Evolutionary conservation across 2,888 invertebrate species (phyloP), one percentile per base, ranked within the genome.

Genomic region (Orthosia incerta): DNA sequence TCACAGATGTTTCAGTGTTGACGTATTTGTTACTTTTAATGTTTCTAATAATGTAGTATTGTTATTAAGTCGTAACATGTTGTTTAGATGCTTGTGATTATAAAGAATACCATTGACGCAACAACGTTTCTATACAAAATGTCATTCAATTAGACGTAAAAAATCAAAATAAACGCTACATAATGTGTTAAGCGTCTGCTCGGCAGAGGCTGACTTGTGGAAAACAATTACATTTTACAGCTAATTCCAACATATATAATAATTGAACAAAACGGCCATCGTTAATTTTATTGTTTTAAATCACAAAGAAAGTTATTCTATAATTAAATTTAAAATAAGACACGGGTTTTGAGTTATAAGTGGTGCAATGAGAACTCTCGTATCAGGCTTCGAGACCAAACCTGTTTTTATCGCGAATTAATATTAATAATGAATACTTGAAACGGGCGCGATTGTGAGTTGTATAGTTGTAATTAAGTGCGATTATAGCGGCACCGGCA

Each of bases 361-460:
- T 82, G 80, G 78, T 66, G 84, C 82, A 84, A 76, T 80, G 87
- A 86, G 89, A 84, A 78, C 80, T 83, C 84, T 84, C 80, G 86
- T 86, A 86, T 86, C 86, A 81, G 81, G 87, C 87, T 88, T 88
- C 88, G 88, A 88, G 89, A 89, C 86, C 86, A 88, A 94, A 95
- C 95, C 93, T 89, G 94, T 95, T 94, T 92, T 91, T 93, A 92
- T 93, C 91, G 93, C 91, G 91, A 94, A 94, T 95, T 94, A 94
- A 94, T 95, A 94, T 94, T 93, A 94, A 94, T 94, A 94, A 94
- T 93, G 94, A 94, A 93, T 93, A 93, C 92, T 94, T 92, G 93
- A 94, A 94, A 93, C 93, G 90, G 92, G 92, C 93, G 92, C 94
- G 93, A 93, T 93, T 94, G 93, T 93, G 91, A 92, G 93, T 92